Conservation (phyloP, 2,797 vertebrate genomes). For the Alauda arvensis region DNA sequence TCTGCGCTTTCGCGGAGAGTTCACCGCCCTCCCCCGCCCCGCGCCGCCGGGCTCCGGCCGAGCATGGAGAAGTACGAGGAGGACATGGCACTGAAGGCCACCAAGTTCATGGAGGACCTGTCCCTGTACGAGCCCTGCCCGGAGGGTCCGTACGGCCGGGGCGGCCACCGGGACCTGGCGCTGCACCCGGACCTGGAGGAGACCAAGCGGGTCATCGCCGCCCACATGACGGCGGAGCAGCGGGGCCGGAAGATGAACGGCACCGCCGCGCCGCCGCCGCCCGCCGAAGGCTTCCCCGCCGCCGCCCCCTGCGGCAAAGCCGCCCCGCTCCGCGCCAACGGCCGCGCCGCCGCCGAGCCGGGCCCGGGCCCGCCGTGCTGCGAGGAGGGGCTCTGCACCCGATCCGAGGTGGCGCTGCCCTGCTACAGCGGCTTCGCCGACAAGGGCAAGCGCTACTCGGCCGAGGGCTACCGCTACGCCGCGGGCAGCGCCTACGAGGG, state of each 20-base stretch:
- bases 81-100: slow-evolving; percentile 77
- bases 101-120: slow-evolving; percentile 79
- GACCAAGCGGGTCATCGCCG: slow-evolving; percentile 18
- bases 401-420: slow-evolving; percentile 87
- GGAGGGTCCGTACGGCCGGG: slow-evolving; percentile 75
- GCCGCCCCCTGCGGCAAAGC: slow-evolving; percentile 56
- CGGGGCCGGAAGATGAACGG: slow-evolving; percentile 77
- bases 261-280: slow-evolving; percentile 69
- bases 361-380: slow-evolving; percentile 36
- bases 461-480: slow-evolving; percentile 75
- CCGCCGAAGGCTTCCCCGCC: slow-evolving; percentile 32
- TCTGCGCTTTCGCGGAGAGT: neutral
- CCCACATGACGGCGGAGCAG: slow-evolving; percentile 63
- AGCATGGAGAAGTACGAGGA: slow-evolving; percentile 84
- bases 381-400: slow-evolving; percentile 75
- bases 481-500: slow-evolving; percentile 65
- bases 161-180: slow-evolving; percentile 70
- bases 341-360: slow-evolving; percentile 59
- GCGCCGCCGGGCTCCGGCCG: neutral
- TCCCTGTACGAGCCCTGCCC: slow-evolving; percentile 72
- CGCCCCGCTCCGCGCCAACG: slow-evolving; percentile 71
- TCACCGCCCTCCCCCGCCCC: neutral
- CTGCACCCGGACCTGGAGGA: slow-evolving; percentile 25
- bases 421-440: slow-evolving; percentile 83
- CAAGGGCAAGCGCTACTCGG: slow-evolving; percentile 79